A percentile compares a stretch with the other conserved stretches of the same genome.
Evolutionary conservation across 2,797 vertebrate genomes (phyloP).

Genomic region (Mus spretus): DNA sequence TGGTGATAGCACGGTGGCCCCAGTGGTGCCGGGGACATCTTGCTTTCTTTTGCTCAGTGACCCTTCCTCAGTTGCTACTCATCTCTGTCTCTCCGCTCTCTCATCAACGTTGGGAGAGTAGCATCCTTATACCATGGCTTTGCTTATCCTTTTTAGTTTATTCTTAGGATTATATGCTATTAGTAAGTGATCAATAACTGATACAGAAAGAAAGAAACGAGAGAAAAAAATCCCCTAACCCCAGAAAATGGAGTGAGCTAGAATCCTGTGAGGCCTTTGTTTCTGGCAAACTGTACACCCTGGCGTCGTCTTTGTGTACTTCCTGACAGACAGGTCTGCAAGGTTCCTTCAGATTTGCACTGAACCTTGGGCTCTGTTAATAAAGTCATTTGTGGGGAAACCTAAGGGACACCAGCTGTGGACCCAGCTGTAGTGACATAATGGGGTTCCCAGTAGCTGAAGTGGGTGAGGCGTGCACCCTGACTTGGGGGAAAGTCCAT

Average conservation of each 20-base stretch:
- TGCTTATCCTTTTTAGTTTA: not conserved
- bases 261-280: not conserved
- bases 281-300: not conserved
- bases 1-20: not conserved
- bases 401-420: not conserved
- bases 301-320: too few relatives aligned
- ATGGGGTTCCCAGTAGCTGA: rapidly evolving
- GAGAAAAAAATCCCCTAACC: not conserved
- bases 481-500: too few relatives aligned
- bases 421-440: not conserved
- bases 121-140: not conserved
- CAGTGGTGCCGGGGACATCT: not conserved
- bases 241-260: not conserved
- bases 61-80: not conserved
- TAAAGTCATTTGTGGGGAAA: not conserved
- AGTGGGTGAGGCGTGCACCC: not conserved
- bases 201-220: not conserved
- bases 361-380: not conserved
- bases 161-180: not conserved
- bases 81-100: not conserved
- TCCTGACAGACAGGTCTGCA: not conserved
- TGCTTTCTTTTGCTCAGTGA: not conserved
- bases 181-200: not conserved
- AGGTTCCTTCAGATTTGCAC: not conserved
- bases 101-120: not conserved